Conservation (phyloP, 2,888 invertebrate genomes). For the Hesperia comma region DNA sequence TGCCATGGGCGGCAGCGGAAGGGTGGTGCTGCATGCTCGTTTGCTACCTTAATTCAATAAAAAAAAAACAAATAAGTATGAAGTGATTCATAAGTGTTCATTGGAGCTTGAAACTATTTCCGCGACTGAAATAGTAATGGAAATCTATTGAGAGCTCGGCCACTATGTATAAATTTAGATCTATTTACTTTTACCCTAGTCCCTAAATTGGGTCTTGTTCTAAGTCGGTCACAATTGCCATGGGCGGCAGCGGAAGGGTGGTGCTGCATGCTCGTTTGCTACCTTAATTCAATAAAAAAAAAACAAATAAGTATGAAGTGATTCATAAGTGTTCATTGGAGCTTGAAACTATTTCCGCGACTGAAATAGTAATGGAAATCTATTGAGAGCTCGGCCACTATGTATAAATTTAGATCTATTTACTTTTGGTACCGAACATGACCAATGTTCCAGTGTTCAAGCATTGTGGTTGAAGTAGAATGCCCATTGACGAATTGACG, state of each 20-base stretch:
- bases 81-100: neutral
- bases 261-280: no score
- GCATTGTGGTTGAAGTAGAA: no score
- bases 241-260: no score
- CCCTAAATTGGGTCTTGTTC: no score
- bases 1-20: no score
- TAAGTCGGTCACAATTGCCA: no score
- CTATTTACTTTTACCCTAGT: neutral
- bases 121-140: neutral
- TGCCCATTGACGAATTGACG: no score
- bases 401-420: neutral
- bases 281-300: neutral
- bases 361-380: neutral
- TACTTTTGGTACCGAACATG: no score
- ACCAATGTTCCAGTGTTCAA: no score
- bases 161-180: neutral
- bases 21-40: no score
- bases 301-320: neutral
- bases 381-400: neutral
- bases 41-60: neutral
- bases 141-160: neutral
- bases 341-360: conserved; percentile 1
- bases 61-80: no score
- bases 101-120: neutral
- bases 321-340: neutral